These are phyloP conservation scores for Natrix natrix DNA, from an alignment of 2,797 vertebrate species.

Conservation along the genomic window DNA sequence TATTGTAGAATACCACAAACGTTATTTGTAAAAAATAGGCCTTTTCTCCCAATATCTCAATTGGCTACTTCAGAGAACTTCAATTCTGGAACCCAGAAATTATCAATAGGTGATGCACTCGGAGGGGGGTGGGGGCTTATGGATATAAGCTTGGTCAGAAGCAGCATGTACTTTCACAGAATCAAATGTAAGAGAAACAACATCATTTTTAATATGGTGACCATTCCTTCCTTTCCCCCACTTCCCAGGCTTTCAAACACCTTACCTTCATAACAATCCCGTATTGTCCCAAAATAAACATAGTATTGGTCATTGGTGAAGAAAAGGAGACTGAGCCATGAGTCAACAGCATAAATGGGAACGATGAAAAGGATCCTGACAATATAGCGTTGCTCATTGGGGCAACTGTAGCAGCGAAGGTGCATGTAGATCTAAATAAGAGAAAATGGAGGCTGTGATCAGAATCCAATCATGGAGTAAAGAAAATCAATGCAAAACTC, in stretches of 20 bases:
- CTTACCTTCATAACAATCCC: constrained; percentile 98
- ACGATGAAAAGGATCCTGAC: constrained; percentile 98
- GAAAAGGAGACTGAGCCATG: constrained; percentile 98
- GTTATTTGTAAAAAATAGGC: background rate
- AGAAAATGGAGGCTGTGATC: background rate
- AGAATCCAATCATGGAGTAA: background rate
- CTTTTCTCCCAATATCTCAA: background rate
- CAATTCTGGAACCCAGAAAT: background rate
- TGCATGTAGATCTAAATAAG: constrained; percentile 94
- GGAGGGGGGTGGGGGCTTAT: background rate
- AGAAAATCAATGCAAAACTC: background rate
- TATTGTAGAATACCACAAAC: background rate
- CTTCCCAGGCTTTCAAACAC: rapidly evolving
- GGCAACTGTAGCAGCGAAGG: constrained; percentile 91
- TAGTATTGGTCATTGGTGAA: constrained; percentile 99
- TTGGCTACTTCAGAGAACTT: background rate
- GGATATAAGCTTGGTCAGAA: background rate
- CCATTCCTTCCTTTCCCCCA: background rate
- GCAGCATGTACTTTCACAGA: background rate
- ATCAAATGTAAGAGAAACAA: background rate
- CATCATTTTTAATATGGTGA: background rate
- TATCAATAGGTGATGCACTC: background rate
- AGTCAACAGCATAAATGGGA: constrained; percentile 97
- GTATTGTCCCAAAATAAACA: constrained; percentile 93
- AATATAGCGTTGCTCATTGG: constrained; percentile 95